Evolutionary conservation across 2,888 invertebrate species (phyloP).

Genomic region (Arge pagana): DNA sequence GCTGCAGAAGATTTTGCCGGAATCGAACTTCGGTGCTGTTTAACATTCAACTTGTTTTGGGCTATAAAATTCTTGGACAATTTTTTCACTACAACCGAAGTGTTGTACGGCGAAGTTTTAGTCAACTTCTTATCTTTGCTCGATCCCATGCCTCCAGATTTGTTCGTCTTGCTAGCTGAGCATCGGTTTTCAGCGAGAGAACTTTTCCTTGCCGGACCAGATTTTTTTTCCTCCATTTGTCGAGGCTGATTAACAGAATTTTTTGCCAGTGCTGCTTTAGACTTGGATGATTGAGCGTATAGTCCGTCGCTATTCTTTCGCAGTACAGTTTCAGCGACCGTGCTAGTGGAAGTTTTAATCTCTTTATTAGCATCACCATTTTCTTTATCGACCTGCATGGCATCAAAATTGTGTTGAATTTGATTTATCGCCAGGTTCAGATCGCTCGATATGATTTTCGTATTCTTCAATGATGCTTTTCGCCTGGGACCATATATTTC

Average conservation of each 20-base stretch:
- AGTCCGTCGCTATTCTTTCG: too few species aligned
- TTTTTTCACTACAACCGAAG: constrained; percentile 14
- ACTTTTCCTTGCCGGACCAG: neutral
- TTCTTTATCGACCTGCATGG: too few species aligned
- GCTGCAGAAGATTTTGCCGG: neutral
- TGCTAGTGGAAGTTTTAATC: neutral
- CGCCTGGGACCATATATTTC: constrained; percentile 1
- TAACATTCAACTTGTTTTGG: constrained; percentile 31
- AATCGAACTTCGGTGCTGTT: neutral
- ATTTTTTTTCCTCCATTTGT: constrained; percentile 3
- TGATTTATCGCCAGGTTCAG: too few species aligned
- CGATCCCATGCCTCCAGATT: constrained; percentile 5
- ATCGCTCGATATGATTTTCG: too few species aligned
- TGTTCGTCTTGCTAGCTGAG: neutral
- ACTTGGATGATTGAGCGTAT: neutral
- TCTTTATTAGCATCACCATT: neutral
- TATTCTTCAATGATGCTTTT: neutral
- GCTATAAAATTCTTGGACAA: constrained; percentile 32
- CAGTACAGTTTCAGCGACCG: too few species aligned
- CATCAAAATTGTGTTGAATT: too few species aligned
- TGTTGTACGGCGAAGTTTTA: constrained; percentile 19
- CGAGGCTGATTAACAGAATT: neutral
- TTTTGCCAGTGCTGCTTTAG: neutral
- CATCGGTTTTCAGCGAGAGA: neutral
- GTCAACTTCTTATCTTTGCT: constrained; percentile 20